Conservation (phyloP, 2,113 vertebrate genomes). For the Lonchura striata region DNA sequence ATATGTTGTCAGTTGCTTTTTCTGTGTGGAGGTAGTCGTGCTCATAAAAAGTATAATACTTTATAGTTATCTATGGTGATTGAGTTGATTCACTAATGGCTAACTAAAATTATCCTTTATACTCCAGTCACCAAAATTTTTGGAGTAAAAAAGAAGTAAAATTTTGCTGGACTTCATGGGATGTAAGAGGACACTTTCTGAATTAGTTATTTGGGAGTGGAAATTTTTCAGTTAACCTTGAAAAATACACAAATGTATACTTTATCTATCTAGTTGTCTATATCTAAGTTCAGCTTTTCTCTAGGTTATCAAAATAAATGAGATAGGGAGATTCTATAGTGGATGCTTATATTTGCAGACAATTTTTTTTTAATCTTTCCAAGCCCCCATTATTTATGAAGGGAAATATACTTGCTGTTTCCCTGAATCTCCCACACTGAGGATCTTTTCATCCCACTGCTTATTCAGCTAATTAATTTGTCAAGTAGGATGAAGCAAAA, state of each 20-base stretch:
- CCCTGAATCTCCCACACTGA: not conserved
- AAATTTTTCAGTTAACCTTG: not conserved
- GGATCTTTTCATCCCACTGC: not conserved
- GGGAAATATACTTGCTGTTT: not conserved
- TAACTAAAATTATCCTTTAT: not conserved
- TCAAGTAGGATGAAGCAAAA: not conserved
- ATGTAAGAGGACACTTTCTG: not conserved
- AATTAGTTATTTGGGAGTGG: not conserved
- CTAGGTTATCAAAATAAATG: not conserved
- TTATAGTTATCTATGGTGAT: not conserved
- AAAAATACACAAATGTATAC: not conserved
- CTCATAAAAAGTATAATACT: not conserved
- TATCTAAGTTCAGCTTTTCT: not conserved
- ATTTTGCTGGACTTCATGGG: not conserved
- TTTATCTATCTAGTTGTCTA: not conserved
- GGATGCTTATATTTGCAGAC: not conserved
- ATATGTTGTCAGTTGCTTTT: not conserved
- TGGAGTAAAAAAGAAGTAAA: not conserved
- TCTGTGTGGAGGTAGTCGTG: not conserved
- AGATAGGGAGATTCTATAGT: not conserved
- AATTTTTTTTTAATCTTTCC: not conserved
- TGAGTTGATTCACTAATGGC: not conserved
- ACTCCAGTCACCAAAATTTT: not conserved
- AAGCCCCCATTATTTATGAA: not conserved
- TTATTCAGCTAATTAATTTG: not conserved